A percentile compares a stretch with the other conserved stretches of the same genome.
Evolutionary conservation across 2,888 invertebrate genomes (phyloP).

Genomic region (Pristionchus mayeri): DNA sequence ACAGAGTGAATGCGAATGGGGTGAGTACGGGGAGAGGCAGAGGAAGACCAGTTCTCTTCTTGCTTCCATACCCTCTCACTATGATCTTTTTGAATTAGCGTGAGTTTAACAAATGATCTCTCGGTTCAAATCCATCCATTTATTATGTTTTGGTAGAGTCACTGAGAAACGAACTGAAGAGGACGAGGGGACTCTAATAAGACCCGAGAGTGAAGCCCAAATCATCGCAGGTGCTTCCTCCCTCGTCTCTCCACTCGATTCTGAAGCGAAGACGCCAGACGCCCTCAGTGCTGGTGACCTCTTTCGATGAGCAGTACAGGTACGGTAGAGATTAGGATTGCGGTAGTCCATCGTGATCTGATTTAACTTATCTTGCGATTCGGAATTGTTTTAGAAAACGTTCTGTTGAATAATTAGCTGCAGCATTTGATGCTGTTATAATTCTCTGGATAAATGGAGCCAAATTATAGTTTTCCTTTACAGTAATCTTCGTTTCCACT

Average conservation of each 20-base stretch:
- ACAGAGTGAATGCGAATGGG: conserved; percentile 16
- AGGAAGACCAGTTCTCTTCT: too few species aligned
- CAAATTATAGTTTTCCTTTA: not conserved
- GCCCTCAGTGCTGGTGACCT: conserved; percentile 29
- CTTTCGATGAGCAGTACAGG: conserved; percentile 44
- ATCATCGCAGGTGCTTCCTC: conserved; percentile 43
- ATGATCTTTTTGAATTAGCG: too few species aligned
- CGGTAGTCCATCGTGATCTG: not conserved
- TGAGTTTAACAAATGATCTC: too few species aligned
- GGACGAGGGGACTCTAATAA: not conserved
- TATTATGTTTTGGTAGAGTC: too few species aligned
- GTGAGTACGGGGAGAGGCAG: not conserved
- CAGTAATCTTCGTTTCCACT: conserved; percentile 43
- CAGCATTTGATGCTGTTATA: too few species aligned
- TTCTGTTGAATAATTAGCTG: too few species aligned
- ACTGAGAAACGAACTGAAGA: not conserved
- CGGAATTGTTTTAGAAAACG: too few species aligned
- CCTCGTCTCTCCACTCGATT: conserved; percentile 46
- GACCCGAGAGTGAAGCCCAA: too few species aligned
- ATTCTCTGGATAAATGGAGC: too few species aligned
- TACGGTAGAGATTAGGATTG: not conserved
- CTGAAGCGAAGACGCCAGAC: conserved; percentile 28
- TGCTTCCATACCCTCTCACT: too few species aligned
- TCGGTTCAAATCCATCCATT: too few species aligned
- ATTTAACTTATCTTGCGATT: too few species aligned